phyloP scores from a whole-genome alignment of 2,888 invertebrate genomes.

The Eilema depressum region DNA sequence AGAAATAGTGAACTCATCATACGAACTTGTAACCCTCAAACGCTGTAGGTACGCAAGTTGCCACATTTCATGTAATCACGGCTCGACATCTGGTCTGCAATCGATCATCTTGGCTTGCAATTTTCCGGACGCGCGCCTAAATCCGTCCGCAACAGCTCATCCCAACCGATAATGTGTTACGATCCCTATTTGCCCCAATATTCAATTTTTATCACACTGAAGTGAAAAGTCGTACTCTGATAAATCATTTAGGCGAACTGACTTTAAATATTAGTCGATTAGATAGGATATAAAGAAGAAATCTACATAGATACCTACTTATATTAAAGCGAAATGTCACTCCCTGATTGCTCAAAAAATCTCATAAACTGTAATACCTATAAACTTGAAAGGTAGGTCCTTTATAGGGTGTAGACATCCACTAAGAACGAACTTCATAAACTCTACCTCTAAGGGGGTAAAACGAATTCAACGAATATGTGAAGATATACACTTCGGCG shows the following conservation, averaged over 20 bases:
- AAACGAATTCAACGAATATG: no score
- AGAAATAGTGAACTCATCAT: constrained; percentile 36
- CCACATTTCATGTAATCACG: constrained; percentile 58
- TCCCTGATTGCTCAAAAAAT: no score
- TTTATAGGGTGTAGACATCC: no score
- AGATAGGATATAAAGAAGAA: not conserved
- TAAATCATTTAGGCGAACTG: constrained; percentile 6
- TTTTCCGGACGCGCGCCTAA: constrained; percentile 67
- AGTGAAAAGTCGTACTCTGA: constrained; percentile 12
- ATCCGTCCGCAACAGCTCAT: constrained; percentile 70
- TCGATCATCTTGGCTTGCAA: constrained; percentile 73
- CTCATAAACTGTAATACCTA: no score
- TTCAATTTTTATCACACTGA: constrained; percentile 49
- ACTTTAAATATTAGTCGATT: not conserved
- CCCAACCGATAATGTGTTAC: constrained; percentile 72
- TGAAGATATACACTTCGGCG: not conserved
- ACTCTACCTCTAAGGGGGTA: no score
- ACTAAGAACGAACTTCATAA: no score
- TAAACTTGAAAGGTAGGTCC: no score
- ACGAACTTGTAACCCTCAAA: constrained; percentile 15
- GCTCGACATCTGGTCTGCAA: constrained; percentile 69
- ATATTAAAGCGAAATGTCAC: no score
- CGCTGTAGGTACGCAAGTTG: constrained; percentile 20
- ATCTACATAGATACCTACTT: not conserved
- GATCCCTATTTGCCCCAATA: constrained; percentile 46